A percentile compares a stretch with the other conserved stretches of the same genome.
Evolutionary conservation across 1,140 invertebrate genomes (phyloP).

Genomic region (Drosophila repleta): DNA sequence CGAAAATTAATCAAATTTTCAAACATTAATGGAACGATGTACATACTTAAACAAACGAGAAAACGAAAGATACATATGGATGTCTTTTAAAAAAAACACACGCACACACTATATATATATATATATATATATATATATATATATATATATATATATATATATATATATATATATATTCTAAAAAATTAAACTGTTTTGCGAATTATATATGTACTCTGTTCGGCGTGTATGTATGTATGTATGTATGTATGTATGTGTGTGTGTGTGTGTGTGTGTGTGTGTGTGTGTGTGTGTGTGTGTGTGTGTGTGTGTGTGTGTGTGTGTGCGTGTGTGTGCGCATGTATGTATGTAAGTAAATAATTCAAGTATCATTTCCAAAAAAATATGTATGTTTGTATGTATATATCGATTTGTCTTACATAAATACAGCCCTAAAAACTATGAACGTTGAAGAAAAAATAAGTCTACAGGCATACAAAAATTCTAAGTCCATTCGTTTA

Average conservation of each 20-base stretch:
- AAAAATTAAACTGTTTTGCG: constrained; percentile 10
- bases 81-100: neutral
- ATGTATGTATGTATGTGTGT: constrained; percentile 18
- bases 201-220: constrained; percentile 1
- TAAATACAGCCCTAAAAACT: constrained; percentile 62
- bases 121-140: neutral
- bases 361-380: constrained; percentile 44
- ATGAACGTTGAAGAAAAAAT: constrained; percentile 75
- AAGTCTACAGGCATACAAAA: constrained; percentile 80
- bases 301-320: constrained; percentile 17
- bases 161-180: neutral
- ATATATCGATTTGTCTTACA: constrained; percentile 60
- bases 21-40: constrained; percentile 41
- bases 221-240: constrained; percentile 17
- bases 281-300: too few species aligned
- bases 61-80: constrained; percentile 5
- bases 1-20: constrained; percentile 48
- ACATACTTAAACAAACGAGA: constrained; percentile 38
- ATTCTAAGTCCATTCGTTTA: constrained; percentile 80
- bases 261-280: constrained; percentile 20
- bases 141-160: neutral
- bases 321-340: too few species aligned
- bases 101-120: constrained; percentile 5
- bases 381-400: constrained; percentile 38
- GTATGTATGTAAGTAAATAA: constrained; percentile 46